These are phyloP conservation scores for Paedocypris sp. DNA, from an alignment of 2,113 vertebrate genomes.

Conservation along the genomic window DNA sequence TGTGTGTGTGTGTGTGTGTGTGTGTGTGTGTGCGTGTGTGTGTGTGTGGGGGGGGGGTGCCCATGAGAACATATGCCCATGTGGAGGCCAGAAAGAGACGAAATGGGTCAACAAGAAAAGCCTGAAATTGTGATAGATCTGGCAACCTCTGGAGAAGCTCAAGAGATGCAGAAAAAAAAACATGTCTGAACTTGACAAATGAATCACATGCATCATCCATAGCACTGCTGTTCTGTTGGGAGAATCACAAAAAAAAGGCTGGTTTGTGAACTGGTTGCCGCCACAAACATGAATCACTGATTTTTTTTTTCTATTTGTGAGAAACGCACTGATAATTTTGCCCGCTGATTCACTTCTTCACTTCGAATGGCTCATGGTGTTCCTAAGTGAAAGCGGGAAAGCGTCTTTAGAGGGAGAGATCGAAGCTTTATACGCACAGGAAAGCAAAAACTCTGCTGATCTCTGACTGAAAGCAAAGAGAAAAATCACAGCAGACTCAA, in stretches of 20 bases:
- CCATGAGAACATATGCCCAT: background rate
- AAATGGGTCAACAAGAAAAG: background rate
- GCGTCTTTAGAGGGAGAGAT: too few species aligned
- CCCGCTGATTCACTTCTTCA: constrained; percentile 31
- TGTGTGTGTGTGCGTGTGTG: background rate
- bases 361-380: constrained; percentile 27
- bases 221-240: too few species aligned
- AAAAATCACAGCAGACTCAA: too few species aligned
- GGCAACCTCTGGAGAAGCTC: constrained; percentile 14
- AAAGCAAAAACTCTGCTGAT: too few species aligned
- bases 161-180: background rate
- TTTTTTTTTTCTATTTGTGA: constrained; percentile 9
- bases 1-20: constrained; percentile 10
- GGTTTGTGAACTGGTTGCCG: background rate
- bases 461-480: too few species aligned
- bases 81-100: background rate
- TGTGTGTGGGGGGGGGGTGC: background rate
- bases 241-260: constrained; percentile 1
- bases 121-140: constrained; percentile 1
- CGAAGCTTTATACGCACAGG: too few species aligned
- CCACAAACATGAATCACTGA: constrained; percentile 24
- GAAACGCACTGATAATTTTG: constrained; percentile 12
- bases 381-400: constrained; percentile 17
- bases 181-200: constrained; percentile 6
- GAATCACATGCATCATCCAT: constrained; percentile 37